Percentiles rank a stretch among this genome's conserved stretches.
phyloP scores from a whole-genome alignment of 2,888 invertebrate species.

The Pristionchus exspectatus region DNA sequence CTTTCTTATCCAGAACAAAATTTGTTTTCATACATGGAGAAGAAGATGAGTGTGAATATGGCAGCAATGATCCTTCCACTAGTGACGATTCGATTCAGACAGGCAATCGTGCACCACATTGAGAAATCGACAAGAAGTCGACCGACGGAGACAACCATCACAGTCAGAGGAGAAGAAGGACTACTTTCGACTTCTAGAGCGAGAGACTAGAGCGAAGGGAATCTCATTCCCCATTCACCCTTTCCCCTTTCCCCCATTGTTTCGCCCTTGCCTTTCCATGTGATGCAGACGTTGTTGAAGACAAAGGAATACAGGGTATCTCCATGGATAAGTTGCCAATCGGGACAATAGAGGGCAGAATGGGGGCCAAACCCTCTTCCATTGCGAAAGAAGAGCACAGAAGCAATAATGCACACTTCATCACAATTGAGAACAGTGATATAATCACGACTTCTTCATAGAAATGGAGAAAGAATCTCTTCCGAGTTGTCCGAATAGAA shows the following conservation, averaged over 20 bases:
- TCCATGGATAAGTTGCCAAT: not conserved
- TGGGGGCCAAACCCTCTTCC: not conserved
- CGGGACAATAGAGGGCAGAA: not conserved
- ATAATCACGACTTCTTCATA: not conserved
- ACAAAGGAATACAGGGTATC: not conserved
- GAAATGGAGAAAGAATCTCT: not conserved
- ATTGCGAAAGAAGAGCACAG: not conserved
- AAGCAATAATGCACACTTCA: not conserved
- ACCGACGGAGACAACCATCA: not conserved
- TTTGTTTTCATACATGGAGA: not conserved
- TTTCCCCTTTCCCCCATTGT: not conserved
- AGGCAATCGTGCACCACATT: constrained; percentile 16
- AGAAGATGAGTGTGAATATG: not conserved
- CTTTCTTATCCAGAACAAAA: not conserved
- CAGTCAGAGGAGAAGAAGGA: not conserved
- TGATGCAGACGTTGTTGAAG: not conserved
- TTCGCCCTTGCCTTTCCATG: not conserved
- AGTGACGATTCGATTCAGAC: constrained; percentile 15
- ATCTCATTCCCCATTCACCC: not conserved
- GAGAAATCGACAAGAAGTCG: constrained; percentile 17
- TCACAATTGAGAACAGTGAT: not conserved
- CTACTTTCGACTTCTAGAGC: not conserved
- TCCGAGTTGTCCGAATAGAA: not conserved
- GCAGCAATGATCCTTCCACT: not conserved
- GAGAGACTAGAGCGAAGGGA: not conserved